Evolutionary conservation across 2,113 vertebrate species (phyloP), one percentile per base, ranked within the genome.

Genomic region (Otolemur garnettii): DNA sequence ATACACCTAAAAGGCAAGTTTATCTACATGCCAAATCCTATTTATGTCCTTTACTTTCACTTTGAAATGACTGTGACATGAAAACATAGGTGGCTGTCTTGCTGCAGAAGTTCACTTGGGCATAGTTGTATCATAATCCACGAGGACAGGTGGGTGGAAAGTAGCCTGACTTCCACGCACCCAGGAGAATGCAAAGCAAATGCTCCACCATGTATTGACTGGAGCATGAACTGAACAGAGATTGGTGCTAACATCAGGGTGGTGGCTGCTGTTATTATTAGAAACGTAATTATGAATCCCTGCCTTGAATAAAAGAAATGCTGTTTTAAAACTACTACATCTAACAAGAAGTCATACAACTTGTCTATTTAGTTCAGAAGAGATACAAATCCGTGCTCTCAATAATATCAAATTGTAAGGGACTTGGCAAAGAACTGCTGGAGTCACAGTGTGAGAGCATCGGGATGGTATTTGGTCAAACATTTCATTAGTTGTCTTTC

Each of bases 281-380:
- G 92, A 97, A 96, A 96, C 88, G 80, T 11, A 95, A 85, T 96
- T 96, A 90, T 79, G 26, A 90, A 87, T 78, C 59, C 15, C 38
- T 96, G 82, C 35, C 15, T 74, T 77, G 85, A 85, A 66, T 85
- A 78, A 92, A 50, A 86, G 68, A 87, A 97, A 55, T 74, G 7
- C 17, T 90, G 21, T 45, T 95, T 94, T 90, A 95, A 97, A 93
- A 80, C 35, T 80, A 78, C 28, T 74, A 22, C 15, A 75, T 85
- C 42, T 88, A 55, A 89, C 86, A 82, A 84, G 69, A 95, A 97
- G 7, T 68, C 68, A 82, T 84, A 82, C 6, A 79, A 45, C 68
- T 26, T 85, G 35, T 90, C 10, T 62, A 42, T 82, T 91, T 93
- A 94, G 42, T 72, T 96, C 0, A 14, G 66, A 19, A 19, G 82